Conservation (phyloP, 2,888 invertebrate genomes). For the Dione juno region DNA sequence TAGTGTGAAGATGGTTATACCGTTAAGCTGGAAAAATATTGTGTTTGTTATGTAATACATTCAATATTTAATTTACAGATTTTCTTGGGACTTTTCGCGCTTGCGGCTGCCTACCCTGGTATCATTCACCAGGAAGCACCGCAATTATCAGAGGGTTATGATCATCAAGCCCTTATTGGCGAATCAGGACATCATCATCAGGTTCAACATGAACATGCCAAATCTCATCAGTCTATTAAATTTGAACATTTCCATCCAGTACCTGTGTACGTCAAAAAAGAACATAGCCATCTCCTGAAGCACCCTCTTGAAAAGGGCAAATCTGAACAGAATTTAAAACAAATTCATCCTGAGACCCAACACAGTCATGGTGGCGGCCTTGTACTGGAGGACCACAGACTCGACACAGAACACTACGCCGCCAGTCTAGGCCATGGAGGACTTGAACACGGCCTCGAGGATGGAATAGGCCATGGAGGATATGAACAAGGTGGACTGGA, state of each 20-base stretch:
- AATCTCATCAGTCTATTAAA: slow-evolving; percentile 87
- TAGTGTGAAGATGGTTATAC: slow-evolving; percentile 9
- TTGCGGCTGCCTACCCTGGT: slow-evolving; percentile 75
- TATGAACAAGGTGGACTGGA: slow-evolving; percentile 50
- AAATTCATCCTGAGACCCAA: slow-evolving; percentile 85
- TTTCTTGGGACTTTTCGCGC: slow-evolving; percentile 78
- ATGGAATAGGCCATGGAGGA: no score
- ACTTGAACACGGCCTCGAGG: slow-evolving; percentile 59
- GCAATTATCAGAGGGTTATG: slow-evolving; percentile 68
- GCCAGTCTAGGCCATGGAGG: slow-evolving; percentile 56
- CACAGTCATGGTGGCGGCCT: slow-evolving; percentile 84
- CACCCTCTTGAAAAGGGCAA: slow-evolving; percentile 86
- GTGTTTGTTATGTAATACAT: neutral
- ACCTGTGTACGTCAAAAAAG: slow-evolving; percentile 87
- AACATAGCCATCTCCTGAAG: slow-evolving; percentile 85
- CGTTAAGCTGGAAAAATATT: neutral
- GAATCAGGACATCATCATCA: slow-evolving; percentile 84
- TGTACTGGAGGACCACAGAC: slow-evolving; percentile 84
- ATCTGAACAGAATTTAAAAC: slow-evolving; percentile 84
- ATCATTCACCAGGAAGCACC: slow-evolving; percentile 74
- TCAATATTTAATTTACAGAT: slow-evolving; percentile 59
- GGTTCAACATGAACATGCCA: slow-evolving; percentile 86
- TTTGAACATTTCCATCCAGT: slow-evolving; percentile 88
- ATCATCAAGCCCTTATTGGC: slow-evolving; percentile 70
- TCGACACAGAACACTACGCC: slow-evolving; percentile 69